These are phyloP conservation scores for Gymnoscopelus braueri DNA, from an alignment of 2,797 vertebrate genomes.

Conservation along the genomic window DNA sequence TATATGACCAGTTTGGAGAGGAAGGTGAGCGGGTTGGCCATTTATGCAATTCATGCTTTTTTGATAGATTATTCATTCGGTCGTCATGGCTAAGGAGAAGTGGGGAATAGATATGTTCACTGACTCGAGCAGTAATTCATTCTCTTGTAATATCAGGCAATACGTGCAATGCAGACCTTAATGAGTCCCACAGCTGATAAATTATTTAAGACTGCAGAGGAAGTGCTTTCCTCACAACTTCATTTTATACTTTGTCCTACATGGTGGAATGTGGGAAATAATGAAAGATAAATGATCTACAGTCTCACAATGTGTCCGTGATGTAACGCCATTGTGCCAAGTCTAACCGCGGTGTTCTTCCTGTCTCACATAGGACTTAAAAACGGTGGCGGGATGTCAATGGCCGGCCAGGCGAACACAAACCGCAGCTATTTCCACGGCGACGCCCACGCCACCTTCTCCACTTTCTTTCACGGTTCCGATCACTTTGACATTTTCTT, in stretches of 20 bases:
- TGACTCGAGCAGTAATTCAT: conserved; percentile 13
- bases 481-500: conserved; percentile 95
- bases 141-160: conserved; percentile 15
- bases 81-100: conserved; percentile 20
- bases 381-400: conserved; percentile 56
- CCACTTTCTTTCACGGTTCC: conserved; percentile 90
- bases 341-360: background rate
- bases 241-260: background rate
- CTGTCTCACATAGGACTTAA: conserved; percentile 68
- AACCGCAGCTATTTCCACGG: conserved; percentile 88
- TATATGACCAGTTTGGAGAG: conserved; percentile 95
- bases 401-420: conserved; percentile 73
- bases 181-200: conserved; percentile 23
- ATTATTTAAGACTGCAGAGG: conserved; percentile 50
- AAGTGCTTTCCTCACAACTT: conserved; percentile 33
- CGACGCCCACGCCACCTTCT: conserved; percentile 91
- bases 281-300: too few species aligned
- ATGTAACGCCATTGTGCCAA: too few species aligned
- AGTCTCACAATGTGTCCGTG: too few species aligned
- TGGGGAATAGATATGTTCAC: conserved; percentile 13
- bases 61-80: conserved; percentile 30
- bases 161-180: conserved; percentile 20
- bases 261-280: too few species aligned
- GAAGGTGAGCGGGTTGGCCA: conserved; percentile 82
- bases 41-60: background rate